Base-by-base conservation (phyloP, 2,888 invertebrate genomes). In the Alviniconcha strummeri region DNA sequence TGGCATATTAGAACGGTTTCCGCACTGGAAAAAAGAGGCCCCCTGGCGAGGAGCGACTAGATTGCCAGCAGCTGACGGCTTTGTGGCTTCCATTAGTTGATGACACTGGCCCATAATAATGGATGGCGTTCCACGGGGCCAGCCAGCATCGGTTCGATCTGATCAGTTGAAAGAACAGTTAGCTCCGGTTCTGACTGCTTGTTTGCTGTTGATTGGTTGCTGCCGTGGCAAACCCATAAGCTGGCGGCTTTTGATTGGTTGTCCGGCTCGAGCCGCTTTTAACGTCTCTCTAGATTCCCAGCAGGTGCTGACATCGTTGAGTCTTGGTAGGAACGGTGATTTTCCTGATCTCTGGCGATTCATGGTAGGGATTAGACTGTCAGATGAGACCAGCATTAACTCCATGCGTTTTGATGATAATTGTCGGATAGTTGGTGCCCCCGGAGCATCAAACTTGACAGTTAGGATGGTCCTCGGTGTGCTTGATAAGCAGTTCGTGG, bases 181-280 rank as follows among this genome's bases (percentile, higher is more conserved):
- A 19, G n/a, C 71, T 19, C 71, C 19, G 19, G 9, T 19, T 9
- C 71, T 71, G n/a, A 19, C n/a, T 19, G 71, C 71, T 17, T 19
- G 71, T 9, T 19, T 17, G n/a, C 19, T 9, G 71, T 9, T 19
- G 71, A 71, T 71, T 71, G 71, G 71, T 71, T 19, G 71, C 19
- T 19, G 19, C 8, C 9, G 71, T 19, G n/a, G 19, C 71, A 71
- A n/a, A 19, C 71, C 71, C 19, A 9, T 71, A 71, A 17, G 71
- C n/a, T 71, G 71, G 71, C 71, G 71, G 71, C 71, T 17, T 71
- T 19, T 71, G 71, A 71, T 71, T 71, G 71, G 71, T 71, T 19
- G n/a, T 17, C 19, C 19, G 19, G 71, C 71, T 17, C 71, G 19
- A n/a, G n/a, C 19, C 9, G n/a, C n/a, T 9, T 71, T 71, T 9